Conservation (phyloP, 2,797 vertebrate species). For the Pseudochirops cupreus region DNA sequence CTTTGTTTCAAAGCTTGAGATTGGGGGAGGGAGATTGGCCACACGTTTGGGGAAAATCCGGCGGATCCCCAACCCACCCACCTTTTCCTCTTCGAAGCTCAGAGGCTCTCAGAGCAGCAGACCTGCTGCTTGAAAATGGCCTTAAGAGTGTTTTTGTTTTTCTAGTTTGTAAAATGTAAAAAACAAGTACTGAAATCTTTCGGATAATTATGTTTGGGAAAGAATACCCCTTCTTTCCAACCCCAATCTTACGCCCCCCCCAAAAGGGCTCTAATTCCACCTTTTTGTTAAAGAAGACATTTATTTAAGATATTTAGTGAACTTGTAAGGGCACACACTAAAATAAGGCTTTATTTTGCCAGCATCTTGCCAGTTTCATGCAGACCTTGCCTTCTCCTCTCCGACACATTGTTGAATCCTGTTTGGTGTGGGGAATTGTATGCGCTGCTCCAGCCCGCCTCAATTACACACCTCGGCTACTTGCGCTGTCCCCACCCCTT, state of each 20-base stretch:
- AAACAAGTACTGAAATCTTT: not conserved
- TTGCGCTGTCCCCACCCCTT: not conserved
- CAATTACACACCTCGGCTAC: not conserved
- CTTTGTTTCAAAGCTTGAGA: constrained; percentile 70
- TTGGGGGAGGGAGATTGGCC: constrained; percentile 11
- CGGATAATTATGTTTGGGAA: not conserved
- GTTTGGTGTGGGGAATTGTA: not conserved
- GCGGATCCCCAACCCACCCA: constrained; percentile 63
- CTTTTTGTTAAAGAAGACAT: not conserved
- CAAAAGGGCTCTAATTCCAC: not conserved
- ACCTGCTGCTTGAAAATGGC: constrained; percentile 24
- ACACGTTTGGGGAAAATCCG: constrained; percentile 40
- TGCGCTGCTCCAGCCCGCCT: not conserved
- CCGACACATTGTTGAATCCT: not conserved
- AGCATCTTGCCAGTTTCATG: not conserved
- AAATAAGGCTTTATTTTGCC: not conserved
- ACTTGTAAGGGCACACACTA: not conserved
- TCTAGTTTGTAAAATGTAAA: not conserved
- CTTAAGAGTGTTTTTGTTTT: not conserved
- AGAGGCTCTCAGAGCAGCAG: constrained; percentile 63
- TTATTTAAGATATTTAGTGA: not conserved
- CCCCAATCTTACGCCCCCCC: not conserved
- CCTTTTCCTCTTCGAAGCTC: constrained; percentile 34
- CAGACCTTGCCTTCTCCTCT: not conserved
- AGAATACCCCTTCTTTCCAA: not conserved